Conservation (phyloP, 2,797 vertebrate species). For the Crax fasciolata region DNA sequence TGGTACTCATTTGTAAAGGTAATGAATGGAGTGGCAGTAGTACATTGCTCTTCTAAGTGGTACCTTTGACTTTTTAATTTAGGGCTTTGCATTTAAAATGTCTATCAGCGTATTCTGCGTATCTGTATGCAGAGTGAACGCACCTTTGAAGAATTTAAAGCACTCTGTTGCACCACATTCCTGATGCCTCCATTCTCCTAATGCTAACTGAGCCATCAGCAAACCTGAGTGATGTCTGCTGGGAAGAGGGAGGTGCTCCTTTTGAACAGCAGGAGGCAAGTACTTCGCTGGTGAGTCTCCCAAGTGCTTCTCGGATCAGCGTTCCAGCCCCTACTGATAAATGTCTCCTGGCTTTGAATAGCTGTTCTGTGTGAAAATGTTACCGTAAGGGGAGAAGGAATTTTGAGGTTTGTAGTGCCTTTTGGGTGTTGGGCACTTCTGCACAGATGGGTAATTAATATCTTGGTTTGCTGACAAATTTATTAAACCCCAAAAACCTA, state of each 20-base stretch:
- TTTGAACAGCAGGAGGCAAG: background rate
- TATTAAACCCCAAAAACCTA: background rate
- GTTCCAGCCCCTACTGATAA: background rate
- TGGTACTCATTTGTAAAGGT: accelerated
- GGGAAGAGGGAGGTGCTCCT: accelerated
- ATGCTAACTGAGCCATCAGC: background rate
- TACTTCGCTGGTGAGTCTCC: background rate
- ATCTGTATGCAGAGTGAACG: accelerated
- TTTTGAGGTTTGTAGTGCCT: background rate
- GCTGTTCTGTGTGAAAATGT: accelerated
- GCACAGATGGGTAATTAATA: background rate
- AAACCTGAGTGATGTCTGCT: accelerated
- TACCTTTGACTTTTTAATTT: background rate
- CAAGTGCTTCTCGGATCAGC: background rate
- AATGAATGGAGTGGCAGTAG: accelerated
- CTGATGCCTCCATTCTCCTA: background rate
- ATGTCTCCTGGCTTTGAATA: background rate
- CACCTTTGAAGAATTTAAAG: background rate
- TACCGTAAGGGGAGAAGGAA: background rate
- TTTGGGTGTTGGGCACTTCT: background rate
- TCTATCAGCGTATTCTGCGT: background rate
- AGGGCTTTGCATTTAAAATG: background rate
- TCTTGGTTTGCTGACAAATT: background rate
- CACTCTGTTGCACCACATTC: background rate
- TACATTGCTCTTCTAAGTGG: background rate